Evolutionary conservation across 2,113 vertebrate genomes (phyloP).

Genomic region (Erythrolamprus reginae): DNA sequence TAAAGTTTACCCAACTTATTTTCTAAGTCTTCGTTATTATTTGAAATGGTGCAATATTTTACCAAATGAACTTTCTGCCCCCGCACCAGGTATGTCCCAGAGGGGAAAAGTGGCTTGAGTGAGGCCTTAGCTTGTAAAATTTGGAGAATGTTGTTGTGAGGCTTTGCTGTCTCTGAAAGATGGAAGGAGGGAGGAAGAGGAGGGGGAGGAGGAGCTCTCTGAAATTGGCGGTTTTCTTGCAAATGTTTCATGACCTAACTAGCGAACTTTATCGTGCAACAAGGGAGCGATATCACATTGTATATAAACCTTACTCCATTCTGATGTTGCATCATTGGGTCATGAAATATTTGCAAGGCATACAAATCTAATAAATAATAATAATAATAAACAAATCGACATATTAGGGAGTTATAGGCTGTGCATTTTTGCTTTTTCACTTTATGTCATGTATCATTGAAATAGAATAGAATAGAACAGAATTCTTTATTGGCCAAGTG

Average conservation of each 20-base stretch:
- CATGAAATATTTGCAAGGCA: too few relatives aligned
- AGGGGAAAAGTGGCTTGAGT: background rate
- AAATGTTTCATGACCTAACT: background rate
- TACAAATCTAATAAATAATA: too few relatives aligned
- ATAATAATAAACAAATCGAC: too few relatives aligned
- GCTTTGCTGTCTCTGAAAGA: background rate
- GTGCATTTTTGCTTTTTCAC: background rate
- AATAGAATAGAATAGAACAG: too few relatives aligned
- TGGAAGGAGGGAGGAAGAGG: too few relatives aligned
- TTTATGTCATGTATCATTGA: background rate
- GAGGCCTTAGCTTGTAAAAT: background rate
- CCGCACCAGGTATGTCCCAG: background rate
- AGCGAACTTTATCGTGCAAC: background rate
- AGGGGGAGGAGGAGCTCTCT: background rate
- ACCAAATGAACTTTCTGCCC: background rate
- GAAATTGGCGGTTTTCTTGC: too few relatives aligned
- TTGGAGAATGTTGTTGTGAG: background rate
- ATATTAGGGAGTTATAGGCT: background rate
- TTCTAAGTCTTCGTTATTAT: background rate
- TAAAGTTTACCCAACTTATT: background rate
- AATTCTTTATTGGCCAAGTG: too few relatives aligned
- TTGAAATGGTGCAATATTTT: background rate
- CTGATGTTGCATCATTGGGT: too few relatives aligned
- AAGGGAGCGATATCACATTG: background rate
- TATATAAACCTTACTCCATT: background rate